phyloP scores from a whole-genome alignment of 2,888 invertebrate species.

The Drosophila diplacantha region DNA sequence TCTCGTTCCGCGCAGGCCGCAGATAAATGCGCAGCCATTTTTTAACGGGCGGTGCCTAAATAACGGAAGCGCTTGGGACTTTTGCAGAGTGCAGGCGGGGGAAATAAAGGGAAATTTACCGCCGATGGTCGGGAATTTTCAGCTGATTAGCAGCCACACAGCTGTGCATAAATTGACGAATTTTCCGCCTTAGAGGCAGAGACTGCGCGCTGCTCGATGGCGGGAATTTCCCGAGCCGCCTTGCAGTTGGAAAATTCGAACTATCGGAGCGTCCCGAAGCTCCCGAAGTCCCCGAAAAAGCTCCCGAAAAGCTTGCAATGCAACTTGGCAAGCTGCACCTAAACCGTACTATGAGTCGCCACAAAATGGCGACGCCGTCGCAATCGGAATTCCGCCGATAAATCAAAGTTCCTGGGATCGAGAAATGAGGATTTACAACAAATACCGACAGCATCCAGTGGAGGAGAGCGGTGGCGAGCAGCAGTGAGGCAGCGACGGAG shows the following conservation, averaged over 20 bases:
- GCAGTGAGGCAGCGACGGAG: constrained; percentile 21
- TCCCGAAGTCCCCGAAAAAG: constrained; percentile 36
- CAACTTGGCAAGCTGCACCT: constrained; percentile 54
- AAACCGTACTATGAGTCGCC: neutral
- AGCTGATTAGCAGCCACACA: constrained; percentile 20
- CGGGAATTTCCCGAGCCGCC: constrained; percentile 12
- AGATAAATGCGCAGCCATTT: constrained; percentile 72
- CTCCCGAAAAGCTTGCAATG: constrained; percentile 47
- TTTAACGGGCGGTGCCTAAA: constrained; percentile 64
- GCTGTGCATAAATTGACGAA: neutral
- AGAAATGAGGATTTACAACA: constrained; percentile 9
- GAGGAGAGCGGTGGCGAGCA: neutral
- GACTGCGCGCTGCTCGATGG: constrained; percentile 25
- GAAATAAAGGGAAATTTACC: constrained; percentile 63
- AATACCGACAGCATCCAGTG: constrained; percentile 12
- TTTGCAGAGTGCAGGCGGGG: constrained; percentile 32
- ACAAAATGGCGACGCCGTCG: constrained; percentile 57
- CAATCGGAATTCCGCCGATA: constrained; percentile 55
- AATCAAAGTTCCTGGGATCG: constrained; percentile 54
- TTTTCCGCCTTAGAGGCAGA: constrained; percentile 24
- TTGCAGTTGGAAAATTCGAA: constrained; percentile 26
- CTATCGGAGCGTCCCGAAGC: constrained; percentile 39
- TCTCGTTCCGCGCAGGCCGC: constrained; percentile 24
- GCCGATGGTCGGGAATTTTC: constrained; percentile 4
- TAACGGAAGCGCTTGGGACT: constrained; percentile 19